Conservation (phyloP, 2,113 vertebrate species). For the Psophia crepitans region DNA sequence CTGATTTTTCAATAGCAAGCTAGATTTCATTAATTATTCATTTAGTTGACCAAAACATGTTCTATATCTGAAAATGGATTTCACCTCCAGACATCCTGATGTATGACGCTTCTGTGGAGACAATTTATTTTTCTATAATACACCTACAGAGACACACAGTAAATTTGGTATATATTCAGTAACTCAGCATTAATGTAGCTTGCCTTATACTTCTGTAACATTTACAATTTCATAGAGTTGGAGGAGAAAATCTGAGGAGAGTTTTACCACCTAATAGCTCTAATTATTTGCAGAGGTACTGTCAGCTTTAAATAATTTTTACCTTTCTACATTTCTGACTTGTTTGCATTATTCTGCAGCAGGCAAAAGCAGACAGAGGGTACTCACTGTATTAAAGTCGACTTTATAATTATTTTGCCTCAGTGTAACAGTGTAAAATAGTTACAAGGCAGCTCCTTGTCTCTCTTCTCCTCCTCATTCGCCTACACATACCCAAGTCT, state of each 20-base stretch:
- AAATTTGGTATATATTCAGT: neutral
- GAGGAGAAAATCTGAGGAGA: neutral
- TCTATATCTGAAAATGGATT: neutral
- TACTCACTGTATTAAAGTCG: neutral
- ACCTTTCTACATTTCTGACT: neutral
- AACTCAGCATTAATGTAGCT: neutral
- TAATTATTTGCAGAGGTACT: neutral
- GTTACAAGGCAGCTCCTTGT: neutral
- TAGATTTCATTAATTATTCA: neutral
- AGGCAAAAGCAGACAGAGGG: neutral
- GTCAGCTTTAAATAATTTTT: neutral
- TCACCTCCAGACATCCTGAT: neutral
- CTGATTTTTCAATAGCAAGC: neutral
- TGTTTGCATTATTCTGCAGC: neutral
- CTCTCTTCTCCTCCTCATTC: neutral
- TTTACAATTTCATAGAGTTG: neutral
- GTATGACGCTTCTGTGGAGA: neutral
- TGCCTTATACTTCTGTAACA: neutral
- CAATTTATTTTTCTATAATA: neutral
- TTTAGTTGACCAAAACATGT: neutral
- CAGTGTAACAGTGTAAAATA: neutral
- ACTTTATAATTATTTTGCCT: neutral
- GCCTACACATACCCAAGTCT: fast-evolving
- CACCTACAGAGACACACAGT: neutral
- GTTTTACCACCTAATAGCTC: neutral